These are phyloP conservation scores for Caligus rogercresseyi DNA, from an alignment of 1,140 invertebrate genomes.

Conservation along the genomic window DNA sequence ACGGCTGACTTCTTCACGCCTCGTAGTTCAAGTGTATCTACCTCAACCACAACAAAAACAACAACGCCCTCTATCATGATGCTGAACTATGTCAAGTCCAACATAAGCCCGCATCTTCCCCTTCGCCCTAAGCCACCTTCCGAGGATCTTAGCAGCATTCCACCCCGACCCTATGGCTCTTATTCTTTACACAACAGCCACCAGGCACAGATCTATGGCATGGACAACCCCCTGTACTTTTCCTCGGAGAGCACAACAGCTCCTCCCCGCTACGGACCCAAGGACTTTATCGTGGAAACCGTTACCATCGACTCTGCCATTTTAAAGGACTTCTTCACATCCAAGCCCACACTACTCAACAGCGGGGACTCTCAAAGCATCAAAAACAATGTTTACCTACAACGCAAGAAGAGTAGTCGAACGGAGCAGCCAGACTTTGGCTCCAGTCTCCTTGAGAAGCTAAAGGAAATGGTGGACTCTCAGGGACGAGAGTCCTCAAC, in stretches of 20 bases:
- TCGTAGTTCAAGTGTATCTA: no score
- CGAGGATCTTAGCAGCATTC: neutral
- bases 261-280: conserved; percentile 11
- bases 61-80: neutral
- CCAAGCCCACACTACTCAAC: conserved; percentile 13
- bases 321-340: conserved; percentile 17
- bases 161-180: neutral
- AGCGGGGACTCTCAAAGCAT: no score
- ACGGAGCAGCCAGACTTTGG: no score
- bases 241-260: neutral
- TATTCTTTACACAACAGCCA: neutral
- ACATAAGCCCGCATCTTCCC: conserved; percentile 1
- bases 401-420: no score
- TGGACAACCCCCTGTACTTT: conserved; percentile 13
- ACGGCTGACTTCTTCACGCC: neutral
- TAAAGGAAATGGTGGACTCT: neutral
- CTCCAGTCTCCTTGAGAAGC: no score
- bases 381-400: no score
- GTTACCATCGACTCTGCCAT: conserved; percentile 16
- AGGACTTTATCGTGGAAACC: conserved; percentile 19
- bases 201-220: conserved; percentile 6
- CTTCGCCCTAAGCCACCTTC: conserved; percentile 16
- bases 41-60: neutral
- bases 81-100: conserved; percentile 1
- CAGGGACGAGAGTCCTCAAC: neutral